phyloP scores from a whole-genome alignment of 1,140 invertebrate species.

The Lysiphlebus fabarum region DNA sequence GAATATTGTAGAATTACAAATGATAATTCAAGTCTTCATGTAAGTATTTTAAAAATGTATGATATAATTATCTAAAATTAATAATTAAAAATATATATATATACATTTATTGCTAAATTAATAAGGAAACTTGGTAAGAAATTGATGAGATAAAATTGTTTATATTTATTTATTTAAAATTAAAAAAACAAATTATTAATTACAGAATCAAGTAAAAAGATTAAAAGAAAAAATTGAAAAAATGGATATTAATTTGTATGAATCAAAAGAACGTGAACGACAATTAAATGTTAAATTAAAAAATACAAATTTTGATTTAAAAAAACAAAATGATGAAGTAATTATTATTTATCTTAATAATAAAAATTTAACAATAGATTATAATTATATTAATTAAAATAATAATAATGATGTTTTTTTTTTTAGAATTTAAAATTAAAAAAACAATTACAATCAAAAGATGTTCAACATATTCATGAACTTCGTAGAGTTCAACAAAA shows the following conservation, averaged over 20 bases:
- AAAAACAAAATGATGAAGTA: slow-evolving; percentile 35
- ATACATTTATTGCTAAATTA: neutral
- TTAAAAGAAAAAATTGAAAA: slow-evolving; percentile 33
- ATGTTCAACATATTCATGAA: slow-evolving; percentile 37
- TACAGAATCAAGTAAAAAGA: slow-evolving; percentile 34
- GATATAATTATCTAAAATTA: neutral
- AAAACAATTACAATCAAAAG: slow-evolving; percentile 36
- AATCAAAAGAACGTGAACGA: slow-evolving; percentile 32
- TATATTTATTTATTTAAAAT: slow-evolving; percentile 9
- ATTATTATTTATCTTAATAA: neutral
- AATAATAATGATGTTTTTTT: no score
- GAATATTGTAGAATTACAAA: slow-evolving; percentile 26
- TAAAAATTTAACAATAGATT: neutral
- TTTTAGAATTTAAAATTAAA: slow-evolving; percentile 31
- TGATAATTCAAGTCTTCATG: slow-evolving; percentile 33
- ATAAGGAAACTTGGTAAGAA: no score
- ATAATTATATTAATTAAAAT: slow-evolving; percentile 2
- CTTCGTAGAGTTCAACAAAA: slow-evolving; percentile 31
- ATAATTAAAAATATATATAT: neutral
- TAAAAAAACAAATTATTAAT: neutral
- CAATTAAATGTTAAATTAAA: slow-evolving; percentile 30
- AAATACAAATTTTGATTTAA: slow-evolving; percentile 27
- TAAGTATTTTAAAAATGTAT: slow-evolving; percentile 26
- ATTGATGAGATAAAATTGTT: neutral
- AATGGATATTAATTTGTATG: slow-evolving; percentile 25